Conservation (phyloP, 2,113 vertebrate genomes). For the Protobothrops flavoviridis region DNA sequence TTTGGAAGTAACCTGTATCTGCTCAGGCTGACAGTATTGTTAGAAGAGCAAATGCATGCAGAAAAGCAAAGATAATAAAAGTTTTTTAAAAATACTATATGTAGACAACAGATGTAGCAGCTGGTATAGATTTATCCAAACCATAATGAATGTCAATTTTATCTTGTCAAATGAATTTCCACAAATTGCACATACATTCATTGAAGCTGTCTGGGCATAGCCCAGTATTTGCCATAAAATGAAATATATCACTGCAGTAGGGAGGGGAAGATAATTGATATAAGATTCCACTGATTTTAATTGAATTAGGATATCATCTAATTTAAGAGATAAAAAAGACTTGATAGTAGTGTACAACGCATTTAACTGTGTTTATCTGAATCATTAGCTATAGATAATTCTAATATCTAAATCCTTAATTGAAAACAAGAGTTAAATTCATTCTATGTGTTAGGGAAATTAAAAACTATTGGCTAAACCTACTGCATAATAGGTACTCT, state of each 20-base stretch:
- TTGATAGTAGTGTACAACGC: neutral
- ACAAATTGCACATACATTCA: neutral
- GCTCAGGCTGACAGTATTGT: neutral
- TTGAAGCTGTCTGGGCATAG: neutral
- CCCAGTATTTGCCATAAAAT: neutral
- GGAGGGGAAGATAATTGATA: neutral
- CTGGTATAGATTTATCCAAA: neutral
- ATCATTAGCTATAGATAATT: constrained; percentile 11
- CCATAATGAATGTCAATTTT: neutral
- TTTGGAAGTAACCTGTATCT: neutral
- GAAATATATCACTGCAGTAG: neutral
- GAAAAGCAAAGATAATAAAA: neutral
- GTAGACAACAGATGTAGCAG: neutral
- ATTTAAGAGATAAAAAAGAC: neutral
- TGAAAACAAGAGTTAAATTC: constrained; percentile 34
- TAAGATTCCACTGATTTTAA: neutral
- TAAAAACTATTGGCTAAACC: constrained; percentile 28
- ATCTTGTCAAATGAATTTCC: neutral
- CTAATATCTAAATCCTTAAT: constrained; percentile 11
- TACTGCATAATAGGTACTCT: constrained; percentile 1
- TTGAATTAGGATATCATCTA: neutral
- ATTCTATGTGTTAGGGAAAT: constrained; percentile 30
- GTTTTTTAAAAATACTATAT: neutral
- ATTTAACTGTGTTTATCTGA: neutral
- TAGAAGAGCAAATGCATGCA: neutral